Conservation (phyloP, 2,797 vertebrate species). For the Paguma larvata region DNA sequence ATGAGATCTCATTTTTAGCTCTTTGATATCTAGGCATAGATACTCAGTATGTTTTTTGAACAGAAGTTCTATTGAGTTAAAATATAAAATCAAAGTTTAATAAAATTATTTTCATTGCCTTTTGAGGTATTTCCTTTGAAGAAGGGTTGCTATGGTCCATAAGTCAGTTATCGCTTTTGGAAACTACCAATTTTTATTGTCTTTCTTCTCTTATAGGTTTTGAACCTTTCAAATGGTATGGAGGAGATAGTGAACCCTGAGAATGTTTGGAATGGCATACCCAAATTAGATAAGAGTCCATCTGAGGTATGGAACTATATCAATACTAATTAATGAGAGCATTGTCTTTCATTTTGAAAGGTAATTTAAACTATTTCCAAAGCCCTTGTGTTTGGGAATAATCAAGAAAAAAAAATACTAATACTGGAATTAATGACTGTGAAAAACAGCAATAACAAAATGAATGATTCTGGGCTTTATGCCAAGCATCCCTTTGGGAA, state of each 20-base stretch:
- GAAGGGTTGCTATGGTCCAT: neutral
- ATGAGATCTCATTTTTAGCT: slow-evolving; percentile 9
- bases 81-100: slow-evolving; percentile 15
- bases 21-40: neutral
- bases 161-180: neutral
- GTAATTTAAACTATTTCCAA: slow-evolving; percentile 17
- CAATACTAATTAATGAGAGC: neutral
- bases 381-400: neutral
- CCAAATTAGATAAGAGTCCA: slow-evolving; percentile 67
- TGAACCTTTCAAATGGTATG: slow-evolving; percentile 86
- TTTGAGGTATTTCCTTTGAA: neutral
- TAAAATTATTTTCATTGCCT: neutral
- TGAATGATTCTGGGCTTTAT: neutral
- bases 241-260: slow-evolving; percentile 87
- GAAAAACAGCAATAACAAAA: slow-evolving; percentile 9
- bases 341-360: slow-evolving; percentile 33
- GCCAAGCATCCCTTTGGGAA: neutral
- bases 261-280: slow-evolving; percentile 88
- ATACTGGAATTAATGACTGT: neutral
- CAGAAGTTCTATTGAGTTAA: neutral
- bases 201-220: slow-evolving; percentile 83
- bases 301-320: slow-evolving; percentile 80
- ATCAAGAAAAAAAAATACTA: neutral
- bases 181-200: neutral
- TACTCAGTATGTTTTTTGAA: neutral